Evolutionary conservation across 2,888 invertebrate genomes (phyloP).

Genomic region (Pachliopta kotzebuea): DNA sequence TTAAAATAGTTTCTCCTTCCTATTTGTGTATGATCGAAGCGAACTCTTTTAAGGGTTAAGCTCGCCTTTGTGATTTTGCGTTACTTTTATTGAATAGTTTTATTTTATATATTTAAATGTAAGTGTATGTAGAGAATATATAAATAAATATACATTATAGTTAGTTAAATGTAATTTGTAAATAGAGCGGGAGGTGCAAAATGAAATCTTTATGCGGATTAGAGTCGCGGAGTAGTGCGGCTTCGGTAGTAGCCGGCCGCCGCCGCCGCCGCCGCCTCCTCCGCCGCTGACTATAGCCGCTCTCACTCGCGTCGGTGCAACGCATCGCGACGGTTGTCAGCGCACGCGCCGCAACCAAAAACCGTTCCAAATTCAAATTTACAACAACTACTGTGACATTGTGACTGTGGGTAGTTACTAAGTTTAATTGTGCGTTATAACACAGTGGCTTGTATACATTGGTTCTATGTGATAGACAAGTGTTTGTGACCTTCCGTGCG

Average conservation of each 20-base stretch:
- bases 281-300: slow-evolving; percentile 39
- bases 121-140: background rate
- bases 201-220: slow-evolving; percentile 70
- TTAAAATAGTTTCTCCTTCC: too few species aligned
- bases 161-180: slow-evolving; percentile 31
- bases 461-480: slow-evolving; percentile 61
- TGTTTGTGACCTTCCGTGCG: slow-evolving; percentile 65
- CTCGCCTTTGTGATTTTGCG: too few species aligned
- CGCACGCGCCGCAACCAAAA: slow-evolving; percentile 48
- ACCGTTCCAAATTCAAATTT: slow-evolving; percentile 60
- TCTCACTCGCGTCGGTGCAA: slow-evolving; percentile 64
- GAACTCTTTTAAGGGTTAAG: too few species aligned
- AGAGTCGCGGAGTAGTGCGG: slow-evolving; percentile 48
- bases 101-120: background rate
- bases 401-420: slow-evolving; percentile 38
- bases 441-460: slow-evolving; percentile 33
- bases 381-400: slow-evolving; percentile 33
- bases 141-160: background rate
- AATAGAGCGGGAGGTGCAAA: slow-evolving; percentile 49
- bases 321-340: slow-evolving; percentile 55
- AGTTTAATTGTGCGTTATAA: slow-evolving; percentile 29
- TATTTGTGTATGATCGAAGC: too few species aligned
- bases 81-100: too few species aligned
- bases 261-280: slow-evolving; percentile 42
- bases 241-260: slow-evolving; percentile 53